Conservation (phyloP, 2,888 invertebrate species). For the Torymus auratus region DNA sequence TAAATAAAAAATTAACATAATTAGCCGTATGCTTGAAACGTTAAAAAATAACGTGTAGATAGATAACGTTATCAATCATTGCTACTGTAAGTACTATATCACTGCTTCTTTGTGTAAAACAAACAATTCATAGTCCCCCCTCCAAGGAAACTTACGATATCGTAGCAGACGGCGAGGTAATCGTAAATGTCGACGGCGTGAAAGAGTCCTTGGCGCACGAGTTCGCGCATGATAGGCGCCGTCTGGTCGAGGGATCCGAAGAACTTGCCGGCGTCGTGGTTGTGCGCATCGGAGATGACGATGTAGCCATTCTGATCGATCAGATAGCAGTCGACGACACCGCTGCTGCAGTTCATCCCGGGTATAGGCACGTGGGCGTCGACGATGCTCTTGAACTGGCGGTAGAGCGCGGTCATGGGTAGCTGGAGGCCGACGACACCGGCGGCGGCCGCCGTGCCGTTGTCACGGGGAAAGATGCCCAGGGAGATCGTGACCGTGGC, state of each 20-base stretch:
- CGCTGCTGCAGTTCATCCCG: conserved; percentile 69
- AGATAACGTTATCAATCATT: too few species aligned
- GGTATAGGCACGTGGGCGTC: conserved; percentile 69
- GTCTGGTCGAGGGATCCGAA: conserved; percentile 88
- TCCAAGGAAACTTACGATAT: conserved; percentile 69
- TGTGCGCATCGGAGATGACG: conserved; percentile 83
- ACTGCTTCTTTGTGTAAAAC: too few species aligned
- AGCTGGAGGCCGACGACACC: conserved; percentile 94
- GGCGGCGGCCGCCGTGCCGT: conserved; percentile 87
- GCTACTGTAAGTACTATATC: too few species aligned
- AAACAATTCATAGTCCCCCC: too few species aligned
- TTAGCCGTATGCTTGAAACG: too few species aligned
- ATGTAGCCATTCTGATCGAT: conserved; percentile 95
- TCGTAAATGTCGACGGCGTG: conserved; percentile 88
- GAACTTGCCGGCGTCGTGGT: conserved; percentile 87
- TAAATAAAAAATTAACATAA: too few species aligned
- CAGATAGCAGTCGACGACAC: conserved; percentile 85
- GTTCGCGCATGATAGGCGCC: conserved; percentile 84
- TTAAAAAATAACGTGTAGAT: too few species aligned
- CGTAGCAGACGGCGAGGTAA: conserved; percentile 88
- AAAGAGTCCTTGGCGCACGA: conserved; percentile 85
- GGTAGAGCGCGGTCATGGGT: conserved; percentile 83
- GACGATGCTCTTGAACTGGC: conserved; percentile 85
- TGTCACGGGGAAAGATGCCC: conserved; percentile 89
- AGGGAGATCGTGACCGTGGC: conserved; percentile 88